phyloP scores from a whole-genome alignment of 2,113 vertebrate genomes.

The Paramisgurnus dabryanus region DNA sequence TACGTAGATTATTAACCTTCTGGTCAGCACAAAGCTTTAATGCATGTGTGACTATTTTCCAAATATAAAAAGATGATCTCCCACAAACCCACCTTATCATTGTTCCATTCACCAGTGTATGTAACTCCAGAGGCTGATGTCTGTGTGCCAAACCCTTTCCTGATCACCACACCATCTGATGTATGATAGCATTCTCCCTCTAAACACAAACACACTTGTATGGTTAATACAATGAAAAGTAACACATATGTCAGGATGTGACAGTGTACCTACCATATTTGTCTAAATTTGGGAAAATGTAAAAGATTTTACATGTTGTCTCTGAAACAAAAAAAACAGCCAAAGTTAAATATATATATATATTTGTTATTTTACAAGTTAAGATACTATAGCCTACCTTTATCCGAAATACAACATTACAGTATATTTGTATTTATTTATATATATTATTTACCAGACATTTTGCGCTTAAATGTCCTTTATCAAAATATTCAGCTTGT shows the following conservation, averaged over 20 bases:
- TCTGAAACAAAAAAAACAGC: conserved; percentile 66
- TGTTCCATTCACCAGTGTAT: conserved; percentile 77
- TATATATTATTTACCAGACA: conserved; percentile 14
- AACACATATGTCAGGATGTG: background rate
- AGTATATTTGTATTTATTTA: background rate
- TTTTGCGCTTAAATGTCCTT: background rate
- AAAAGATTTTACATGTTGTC: conserved; percentile 60
- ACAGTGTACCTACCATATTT: conserved; percentile 73
- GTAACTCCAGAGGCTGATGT: conserved; percentile 67
- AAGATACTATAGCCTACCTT: background rate
- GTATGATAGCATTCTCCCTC: conserved; percentile 75
- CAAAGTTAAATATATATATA: no score
- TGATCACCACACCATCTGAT: conserved; percentile 68
- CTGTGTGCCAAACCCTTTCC: conserved; percentile 76
- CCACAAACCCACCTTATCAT: conserved; percentile 74
- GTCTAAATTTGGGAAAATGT: conserved; percentile 80
- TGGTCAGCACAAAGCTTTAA: background rate
- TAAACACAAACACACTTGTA: conserved; percentile 51
- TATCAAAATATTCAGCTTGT: no score
- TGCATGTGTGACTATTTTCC: background rate
- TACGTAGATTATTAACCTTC: background rate
- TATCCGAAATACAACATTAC: background rate
- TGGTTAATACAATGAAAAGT: background rate
- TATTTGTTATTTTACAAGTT: background rate
- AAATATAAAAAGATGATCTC: background rate